A percentile compares a stretch with the other conserved stretches of the same genome.
These are phyloP conservation scores for Gallinago solitaria DNA, from an alignment of 2,797 vertebrate genomes.

Conservation along the genomic window DNA sequence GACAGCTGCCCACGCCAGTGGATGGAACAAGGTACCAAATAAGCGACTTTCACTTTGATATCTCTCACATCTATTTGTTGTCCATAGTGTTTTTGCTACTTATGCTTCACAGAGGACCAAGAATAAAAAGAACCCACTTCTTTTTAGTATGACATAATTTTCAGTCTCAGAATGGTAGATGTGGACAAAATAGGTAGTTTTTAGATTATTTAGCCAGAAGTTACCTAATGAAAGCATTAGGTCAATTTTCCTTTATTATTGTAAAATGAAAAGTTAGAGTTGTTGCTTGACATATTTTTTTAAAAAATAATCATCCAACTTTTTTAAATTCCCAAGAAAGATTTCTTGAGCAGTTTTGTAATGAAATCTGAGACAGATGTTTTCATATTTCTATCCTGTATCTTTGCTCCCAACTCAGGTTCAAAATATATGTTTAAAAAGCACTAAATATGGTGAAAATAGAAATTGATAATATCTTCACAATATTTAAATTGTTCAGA, in stretches of 20 bases:
- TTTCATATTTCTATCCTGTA: not conserved
- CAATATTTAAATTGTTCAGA: not conserved
- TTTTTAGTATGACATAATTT: not conserved
- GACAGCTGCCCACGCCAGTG: slow-evolving; percentile 80
- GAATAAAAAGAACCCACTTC: not conserved
- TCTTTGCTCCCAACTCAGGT: not conserved
- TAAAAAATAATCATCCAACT: too few species aligned
- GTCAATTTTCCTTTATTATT: not conserved
- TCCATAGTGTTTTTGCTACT: not conserved
- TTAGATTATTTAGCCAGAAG: not conserved
- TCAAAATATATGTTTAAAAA: not conserved
- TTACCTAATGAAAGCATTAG: not conserved
- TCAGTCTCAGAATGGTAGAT: not conserved
- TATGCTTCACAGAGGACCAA: not conserved
- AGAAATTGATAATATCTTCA: not conserved
- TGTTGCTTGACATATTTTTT: not conserved
- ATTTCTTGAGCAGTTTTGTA: not conserved
- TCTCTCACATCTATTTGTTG: not conserved
- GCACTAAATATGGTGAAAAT: not conserved
- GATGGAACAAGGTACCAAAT: slow-evolving; percentile 89
- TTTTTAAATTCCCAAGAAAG: not conserved
- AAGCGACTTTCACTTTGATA: not conserved
- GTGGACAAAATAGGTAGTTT: not conserved
- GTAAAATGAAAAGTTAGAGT: not conserved
- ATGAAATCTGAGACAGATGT: not conserved